Percentiles rank a stretch among this genome's conserved stretches.
Conservation (phyloP, 2,113 vertebrate species). For the Cisticola juncidis region DNA sequence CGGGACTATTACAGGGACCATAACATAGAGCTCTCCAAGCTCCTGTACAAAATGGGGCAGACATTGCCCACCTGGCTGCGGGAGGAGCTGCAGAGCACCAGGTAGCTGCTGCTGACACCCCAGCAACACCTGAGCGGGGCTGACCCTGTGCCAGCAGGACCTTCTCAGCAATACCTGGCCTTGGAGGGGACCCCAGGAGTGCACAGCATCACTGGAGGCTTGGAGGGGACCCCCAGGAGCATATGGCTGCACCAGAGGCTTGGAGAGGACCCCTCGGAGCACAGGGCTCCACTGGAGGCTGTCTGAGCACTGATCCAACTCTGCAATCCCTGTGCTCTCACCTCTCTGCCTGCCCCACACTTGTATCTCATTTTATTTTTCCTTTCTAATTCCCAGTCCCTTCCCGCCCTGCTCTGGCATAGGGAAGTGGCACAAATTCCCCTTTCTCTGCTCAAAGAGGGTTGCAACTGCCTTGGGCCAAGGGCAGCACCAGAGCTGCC, state of each 20-base stretch:
- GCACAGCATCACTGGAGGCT: not conserved
- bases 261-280: not conserved
- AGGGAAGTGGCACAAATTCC: not conserved
- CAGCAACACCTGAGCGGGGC: not conserved
- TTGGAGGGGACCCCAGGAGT: not conserved
- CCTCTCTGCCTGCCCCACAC: not conserved
- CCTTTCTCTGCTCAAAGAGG: not conserved
- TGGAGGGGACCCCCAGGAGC: not conserved
- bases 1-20: slow-evolving; percentile 94
- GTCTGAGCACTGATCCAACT: not conserved
- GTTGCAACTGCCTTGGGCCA: not conserved
- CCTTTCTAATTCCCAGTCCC: not conserved
- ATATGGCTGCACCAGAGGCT: not conserved
- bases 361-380: not conserved
- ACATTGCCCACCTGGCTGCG: slow-evolving; percentile 92
- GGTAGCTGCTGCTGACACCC: slow-evolving; percentile 77
- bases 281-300: not conserved
- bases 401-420: not conserved
- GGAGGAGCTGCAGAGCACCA: slow-evolving; percentile 94
- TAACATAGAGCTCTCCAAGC: slow-evolving; percentile 94
- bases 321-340: not conserved
- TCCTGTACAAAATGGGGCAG: slow-evolving; percentile 96
- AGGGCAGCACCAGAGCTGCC: not conserved
- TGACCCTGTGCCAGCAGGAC: not conserved
- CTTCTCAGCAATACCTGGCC: slow-evolving; percentile 67